A percentile compares a stretch with the other conserved stretches of the same genome.
phyloP scores from a whole-genome alignment of 2,888 invertebrate species.

The Melanargia galathea region DNA sequence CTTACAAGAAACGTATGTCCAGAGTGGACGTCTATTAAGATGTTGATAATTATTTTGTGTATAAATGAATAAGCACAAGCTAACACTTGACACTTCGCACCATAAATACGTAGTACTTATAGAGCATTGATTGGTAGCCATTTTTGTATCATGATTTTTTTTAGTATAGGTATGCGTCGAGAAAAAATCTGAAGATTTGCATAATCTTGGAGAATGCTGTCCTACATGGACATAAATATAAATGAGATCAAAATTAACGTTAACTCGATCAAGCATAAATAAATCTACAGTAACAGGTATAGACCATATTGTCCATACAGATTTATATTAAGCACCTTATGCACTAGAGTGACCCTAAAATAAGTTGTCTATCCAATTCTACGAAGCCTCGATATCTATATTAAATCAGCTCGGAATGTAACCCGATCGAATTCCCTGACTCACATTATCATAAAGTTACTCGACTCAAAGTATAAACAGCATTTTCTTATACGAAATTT shows the following conservation, averaged over 20 bases:
- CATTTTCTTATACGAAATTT: constrained; percentile 3
- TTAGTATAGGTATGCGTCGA: neutral
- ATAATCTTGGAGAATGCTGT: constrained; percentile 15
- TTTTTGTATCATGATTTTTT: neutral
- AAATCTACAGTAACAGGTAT: constrained; percentile 19
- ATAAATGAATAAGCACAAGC: no score
- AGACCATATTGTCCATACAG: constrained; percentile 21
- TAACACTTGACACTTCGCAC: no score
- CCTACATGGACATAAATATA: constrained; percentile 10
- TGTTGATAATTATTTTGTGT: no score
- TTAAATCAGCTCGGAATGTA: constrained; percentile 40
- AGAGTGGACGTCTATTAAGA: no score
- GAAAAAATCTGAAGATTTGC: neutral
- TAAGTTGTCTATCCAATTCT: constrained; percentile 25
- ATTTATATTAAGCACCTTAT: constrained; percentile 21
- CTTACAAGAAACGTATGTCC: no score
- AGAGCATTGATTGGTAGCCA: no score
- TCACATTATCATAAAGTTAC: constrained; percentile 44
- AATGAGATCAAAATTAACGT: constrained; percentile 18
- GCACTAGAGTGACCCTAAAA: constrained; percentile 24
- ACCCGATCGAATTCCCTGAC: constrained; percentile 38
- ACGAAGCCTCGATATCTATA: constrained; percentile 28
- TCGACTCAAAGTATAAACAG: constrained; percentile 31
- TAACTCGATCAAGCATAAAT: constrained; percentile 8
- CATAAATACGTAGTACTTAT: no score